These are phyloP conservation scores for Chouioia cunea DNA, from an alignment of 2,888 invertebrate genomes.

Conservation along the genomic window DNA sequence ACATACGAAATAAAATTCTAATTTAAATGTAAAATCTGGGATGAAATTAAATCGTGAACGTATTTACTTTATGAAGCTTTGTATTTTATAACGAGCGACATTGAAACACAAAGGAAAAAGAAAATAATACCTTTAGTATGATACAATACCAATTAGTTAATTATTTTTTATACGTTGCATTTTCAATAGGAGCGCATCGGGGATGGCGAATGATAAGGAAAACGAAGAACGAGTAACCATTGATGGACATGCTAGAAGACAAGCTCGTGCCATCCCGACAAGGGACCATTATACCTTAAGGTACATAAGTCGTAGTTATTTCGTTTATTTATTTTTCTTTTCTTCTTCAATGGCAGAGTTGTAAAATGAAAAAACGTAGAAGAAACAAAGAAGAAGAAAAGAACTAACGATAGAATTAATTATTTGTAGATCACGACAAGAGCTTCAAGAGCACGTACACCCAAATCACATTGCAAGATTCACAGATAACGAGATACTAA, in stretches of 20 bases:
- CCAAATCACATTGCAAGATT: slow-evolving; percentile 40
- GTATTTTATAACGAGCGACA: no score
- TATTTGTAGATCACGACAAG: slow-evolving; percentile 28
- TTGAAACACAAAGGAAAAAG: no score
- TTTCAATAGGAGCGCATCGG: slow-evolving; percentile 33
- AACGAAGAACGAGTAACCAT: slow-evolving; percentile 57
- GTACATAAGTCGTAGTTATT: slow-evolving; percentile 49
- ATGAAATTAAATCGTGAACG: no score
- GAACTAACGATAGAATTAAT: neutral
- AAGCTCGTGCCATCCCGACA: slow-evolving; percentile 50
- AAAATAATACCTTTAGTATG: no score
- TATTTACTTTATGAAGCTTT: no score
- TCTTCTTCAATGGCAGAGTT: neutral
- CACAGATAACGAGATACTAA: slow-evolving; percentile 58
- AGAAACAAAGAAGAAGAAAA: neutral
- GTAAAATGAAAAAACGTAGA: no score
- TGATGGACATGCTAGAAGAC: slow-evolving; percentile 54
- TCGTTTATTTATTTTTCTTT: neutral
- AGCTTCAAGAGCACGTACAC: neutral
- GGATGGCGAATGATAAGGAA: slow-evolving; percentile 10
- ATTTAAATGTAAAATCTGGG: no score
- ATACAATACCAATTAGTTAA: no score
- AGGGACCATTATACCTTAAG: slow-evolving; percentile 66
- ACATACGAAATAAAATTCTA: no score
- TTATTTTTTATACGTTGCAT: no score